Conservation (phyloP, 2,113 vertebrate genomes). For the Microtus oregoni region DNA sequence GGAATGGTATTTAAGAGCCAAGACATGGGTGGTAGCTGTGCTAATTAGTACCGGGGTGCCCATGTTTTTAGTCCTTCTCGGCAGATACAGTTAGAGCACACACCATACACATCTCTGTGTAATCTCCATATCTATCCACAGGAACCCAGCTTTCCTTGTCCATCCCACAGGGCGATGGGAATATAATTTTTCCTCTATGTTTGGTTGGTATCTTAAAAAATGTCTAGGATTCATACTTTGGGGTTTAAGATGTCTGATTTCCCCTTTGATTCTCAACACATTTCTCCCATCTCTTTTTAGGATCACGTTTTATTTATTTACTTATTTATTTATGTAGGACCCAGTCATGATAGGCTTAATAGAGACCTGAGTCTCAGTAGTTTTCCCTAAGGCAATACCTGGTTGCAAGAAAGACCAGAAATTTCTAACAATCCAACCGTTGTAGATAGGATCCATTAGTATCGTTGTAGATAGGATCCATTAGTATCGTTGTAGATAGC, state of each 20-base stretch:
- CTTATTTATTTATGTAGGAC: too few species aligned
- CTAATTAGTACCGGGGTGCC: neutral
- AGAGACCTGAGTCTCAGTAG: too few species aligned
- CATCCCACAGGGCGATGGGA: neutral
- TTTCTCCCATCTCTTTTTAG: neutral
- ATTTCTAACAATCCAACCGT: too few species aligned
- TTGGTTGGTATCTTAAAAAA: neutral
- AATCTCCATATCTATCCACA: neutral
- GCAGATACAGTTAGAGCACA: neutral
- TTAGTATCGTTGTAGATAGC: too few species aligned
- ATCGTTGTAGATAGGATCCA: too few species aligned
- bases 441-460: too few species aligned
- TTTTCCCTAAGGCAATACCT: too few species aligned
- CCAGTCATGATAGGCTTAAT: too few species aligned
- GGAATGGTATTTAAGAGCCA: constrained; percentile 20
- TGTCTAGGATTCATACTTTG: constrained; percentile 35
- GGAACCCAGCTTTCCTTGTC: neutral
- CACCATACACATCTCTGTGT: neutral
- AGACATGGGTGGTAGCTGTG: constrained; percentile 11
- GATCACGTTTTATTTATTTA: neutral
- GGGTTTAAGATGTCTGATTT: constrained; percentile 35
- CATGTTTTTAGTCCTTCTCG: neutral
- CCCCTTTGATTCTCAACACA: neutral
- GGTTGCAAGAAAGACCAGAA: too few species aligned
- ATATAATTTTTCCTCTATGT: constrained; percentile 2